A percentile compares a stretch with the other conserved stretches of the same genome.
These are phyloP conservation scores for Cheirogaleus major DNA, from an alignment of 2,797 vertebrate genomes.

Conservation along the genomic window DNA sequence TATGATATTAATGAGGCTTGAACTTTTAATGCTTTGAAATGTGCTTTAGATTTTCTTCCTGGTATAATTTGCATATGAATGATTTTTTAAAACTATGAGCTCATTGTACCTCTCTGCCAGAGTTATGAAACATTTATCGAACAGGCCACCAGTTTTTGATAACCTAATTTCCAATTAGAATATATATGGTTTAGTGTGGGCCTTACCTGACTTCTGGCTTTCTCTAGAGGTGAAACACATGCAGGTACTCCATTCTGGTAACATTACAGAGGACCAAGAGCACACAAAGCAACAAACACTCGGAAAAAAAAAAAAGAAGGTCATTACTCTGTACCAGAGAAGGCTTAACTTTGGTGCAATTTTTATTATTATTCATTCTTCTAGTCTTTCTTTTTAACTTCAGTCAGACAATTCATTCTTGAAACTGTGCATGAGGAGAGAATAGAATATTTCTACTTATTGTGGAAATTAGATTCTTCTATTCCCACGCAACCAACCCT, in stretches of 20 bases:
- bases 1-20: constrained; percentile 13
- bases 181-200: neutral
- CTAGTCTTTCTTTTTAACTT: neutral
- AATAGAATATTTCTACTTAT: neutral
- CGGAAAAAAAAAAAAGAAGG: no score
- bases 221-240: neutral
- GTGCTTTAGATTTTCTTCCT: neutral
- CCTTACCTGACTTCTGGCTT: neutral
- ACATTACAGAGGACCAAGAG: neutral
- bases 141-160: neutral
- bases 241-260: neutral
- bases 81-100: neutral
- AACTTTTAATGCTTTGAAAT: constrained; percentile 47
- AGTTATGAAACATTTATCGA: neutral
- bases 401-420: neutral
- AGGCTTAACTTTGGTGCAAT: neutral
- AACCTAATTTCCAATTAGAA: neutral
- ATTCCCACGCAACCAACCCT: neutral
- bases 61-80: neutral
- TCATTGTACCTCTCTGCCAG: neutral
- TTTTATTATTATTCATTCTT: neutral
- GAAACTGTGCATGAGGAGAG: neutral
- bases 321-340: neutral
- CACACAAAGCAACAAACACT: neutral
- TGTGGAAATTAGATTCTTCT: neutral